Evolutionary conservation across 2,113 vertebrate species (phyloP), one percentile per base, ranked within the genome.

Genomic region (Shinisaurus crocodilurus): DNA sequence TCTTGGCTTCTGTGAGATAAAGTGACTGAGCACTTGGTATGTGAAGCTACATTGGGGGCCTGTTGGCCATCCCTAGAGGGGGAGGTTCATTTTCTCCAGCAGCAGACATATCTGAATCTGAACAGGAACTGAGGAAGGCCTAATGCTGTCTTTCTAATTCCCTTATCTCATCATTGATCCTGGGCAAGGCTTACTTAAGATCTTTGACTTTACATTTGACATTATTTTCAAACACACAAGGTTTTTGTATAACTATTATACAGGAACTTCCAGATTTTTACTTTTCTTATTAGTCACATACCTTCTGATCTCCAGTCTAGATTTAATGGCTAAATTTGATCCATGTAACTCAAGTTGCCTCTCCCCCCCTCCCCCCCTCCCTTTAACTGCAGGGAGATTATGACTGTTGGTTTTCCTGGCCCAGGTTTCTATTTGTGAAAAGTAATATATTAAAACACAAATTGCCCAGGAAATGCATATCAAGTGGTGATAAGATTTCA

Each of bases 351-450:
- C 25, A 40, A 5, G 12, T 37, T 86, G 69, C 45, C 45, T 85
- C 29, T 13, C 45, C 43, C 10, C 25, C 9, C 6, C 32, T 54
- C 7, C 54, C 7, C 54, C 7, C 54, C 7, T n/a, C 54, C 18
- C 5, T 25, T 82, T 83, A 3, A 13, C 3, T 0, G 1, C 0
- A 29, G 72, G 0, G 37, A 85, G 72, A 89, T 48, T 85, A 9
- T 63, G 88, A 92, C 90, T 86, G 1, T 89, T 15, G 89, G 81
- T 90, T 95, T 40, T 81, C 91, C 92, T 82, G 81, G 87, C 89
- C 6, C 86, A 43, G 57, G 92, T 94, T 95, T 95, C 94, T 92
- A 92, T 91, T 93, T 80, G 93, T 91, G 86, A 82, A 94, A 82
- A 89, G 92, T 65, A 93, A 93, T 15, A 92, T 89, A 10, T 1